Percentiles rank a stretch among this genome's conserved stretches.
These are phyloP conservation scores for Aurelia sp. DNA, from an alignment of 30 jellyfish, hydroid and myxozoan genomes.

Conservation along the genomic window DNA sequence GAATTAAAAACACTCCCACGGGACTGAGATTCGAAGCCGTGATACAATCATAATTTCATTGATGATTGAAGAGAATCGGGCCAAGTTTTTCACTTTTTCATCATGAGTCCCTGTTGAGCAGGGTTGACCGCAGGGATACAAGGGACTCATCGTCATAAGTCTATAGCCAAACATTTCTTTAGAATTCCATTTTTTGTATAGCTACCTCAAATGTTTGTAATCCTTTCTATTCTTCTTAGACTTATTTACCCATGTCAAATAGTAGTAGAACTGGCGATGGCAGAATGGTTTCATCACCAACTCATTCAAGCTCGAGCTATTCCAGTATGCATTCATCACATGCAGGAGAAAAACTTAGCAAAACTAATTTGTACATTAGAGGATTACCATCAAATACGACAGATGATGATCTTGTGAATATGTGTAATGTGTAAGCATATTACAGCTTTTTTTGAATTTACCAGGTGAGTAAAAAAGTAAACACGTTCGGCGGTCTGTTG, in stretches of 20 bases:
- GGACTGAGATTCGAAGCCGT: too few relatives aligned
- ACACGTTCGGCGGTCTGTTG: too few relatives aligned
- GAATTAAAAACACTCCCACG: too few relatives aligned
- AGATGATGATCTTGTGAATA: slow-evolving; percentile 94
- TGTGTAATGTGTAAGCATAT: slow-evolving; percentile 90
- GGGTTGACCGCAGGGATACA: too few relatives aligned
- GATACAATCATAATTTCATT: too few relatives aligned
- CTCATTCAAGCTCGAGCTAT: slow-evolving; percentile 42
- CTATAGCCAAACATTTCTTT: too few relatives aligned
- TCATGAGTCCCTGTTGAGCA: too few relatives aligned
- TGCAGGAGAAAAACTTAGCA: slow-evolving; percentile 94
- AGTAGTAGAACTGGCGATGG: slow-evolving; percentile 62
- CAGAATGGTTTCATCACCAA: slow-evolving; percentile 45
- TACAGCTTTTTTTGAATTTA: neutral
- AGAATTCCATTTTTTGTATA: neutral
- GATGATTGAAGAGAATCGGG: too few relatives aligned
- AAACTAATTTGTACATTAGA: slow-evolving; percentile 94
- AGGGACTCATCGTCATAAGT: too few relatives aligned
- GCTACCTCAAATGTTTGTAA: too few relatives aligned
- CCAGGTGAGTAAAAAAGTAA: too few relatives aligned
- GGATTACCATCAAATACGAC: slow-evolving; percentile 88
- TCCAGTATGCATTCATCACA: slow-evolving; percentile 76
- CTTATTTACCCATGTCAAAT: slow-evolving; percentile 63
- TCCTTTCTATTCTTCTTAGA: slow-evolving; percentile 1
- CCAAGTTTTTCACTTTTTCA: too few relatives aligned